Percentiles rank a stretch among this genome's conserved stretches.
Evolutionary conservation across 2,888 invertebrate species (phyloP).

Genomic region (Tiliacea citrago): DNA sequence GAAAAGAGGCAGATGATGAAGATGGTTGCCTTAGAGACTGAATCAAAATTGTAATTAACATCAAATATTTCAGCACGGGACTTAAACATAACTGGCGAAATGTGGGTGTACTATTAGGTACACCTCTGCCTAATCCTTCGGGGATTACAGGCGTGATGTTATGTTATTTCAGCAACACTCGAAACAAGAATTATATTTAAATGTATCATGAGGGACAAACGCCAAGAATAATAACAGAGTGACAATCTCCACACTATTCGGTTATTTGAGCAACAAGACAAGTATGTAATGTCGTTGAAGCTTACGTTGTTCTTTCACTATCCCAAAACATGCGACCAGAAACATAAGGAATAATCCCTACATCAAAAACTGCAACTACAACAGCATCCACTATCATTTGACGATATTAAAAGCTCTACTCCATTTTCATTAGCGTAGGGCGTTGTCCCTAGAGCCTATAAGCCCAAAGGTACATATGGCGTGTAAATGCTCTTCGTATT

Average conservation of each 20-base stretch:
- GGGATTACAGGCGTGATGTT: no score
- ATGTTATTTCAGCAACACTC: no score
- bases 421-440: slow-evolving; percentile 81
- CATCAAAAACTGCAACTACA: slow-evolving; percentile 39
- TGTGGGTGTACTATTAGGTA: no score
- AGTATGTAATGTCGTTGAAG: no score
- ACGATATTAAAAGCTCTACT: slow-evolving; percentile 70
- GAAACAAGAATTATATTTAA: background rate
- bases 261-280: background rate
- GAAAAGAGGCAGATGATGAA: no score
- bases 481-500: slow-evolving; percentile 89
- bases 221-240: background rate
- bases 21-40: no score
- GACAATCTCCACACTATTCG: background rate
- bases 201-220: background rate
- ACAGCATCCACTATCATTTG: slow-evolving; percentile 63
- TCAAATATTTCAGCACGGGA: no score
- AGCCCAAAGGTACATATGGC: slow-evolving; percentile 89
- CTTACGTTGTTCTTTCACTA: background rate
- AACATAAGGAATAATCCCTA: slow-evolving; percentile 37
- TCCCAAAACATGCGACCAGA: background rate
- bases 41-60: background rate
- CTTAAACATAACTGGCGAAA: no score
- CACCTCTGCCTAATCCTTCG: no score
- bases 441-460: slow-evolving; percentile 79